These are phyloP conservation scores for Poecilia wingei DNA, from an alignment of 2,797 vertebrate species.

Conservation along the genomic window DNA sequence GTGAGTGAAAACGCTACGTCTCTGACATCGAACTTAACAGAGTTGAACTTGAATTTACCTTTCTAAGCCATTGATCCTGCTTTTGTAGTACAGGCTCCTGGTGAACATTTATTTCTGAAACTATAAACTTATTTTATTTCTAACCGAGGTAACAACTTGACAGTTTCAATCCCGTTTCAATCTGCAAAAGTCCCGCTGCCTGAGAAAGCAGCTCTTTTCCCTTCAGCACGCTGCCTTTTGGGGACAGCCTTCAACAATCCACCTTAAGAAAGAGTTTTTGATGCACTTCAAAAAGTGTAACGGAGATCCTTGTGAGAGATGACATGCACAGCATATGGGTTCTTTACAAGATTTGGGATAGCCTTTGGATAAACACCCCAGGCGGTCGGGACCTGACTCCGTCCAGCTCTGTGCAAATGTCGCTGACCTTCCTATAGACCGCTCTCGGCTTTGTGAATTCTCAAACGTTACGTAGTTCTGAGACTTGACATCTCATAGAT, in stretches of 20 bases:
- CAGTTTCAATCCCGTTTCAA: conserved; percentile 1
- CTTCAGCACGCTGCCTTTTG: background rate
- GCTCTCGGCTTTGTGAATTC: background rate
- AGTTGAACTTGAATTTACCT: background rate
- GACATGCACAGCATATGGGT: background rate
- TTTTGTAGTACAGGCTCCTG: background rate
- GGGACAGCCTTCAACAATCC: conserved; percentile 1
- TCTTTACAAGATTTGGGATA: background rate
- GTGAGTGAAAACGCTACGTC: background rate
- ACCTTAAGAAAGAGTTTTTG: background rate
- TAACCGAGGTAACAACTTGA: conserved; percentile 2
- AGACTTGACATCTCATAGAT: background rate
- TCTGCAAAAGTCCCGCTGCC: background rate
- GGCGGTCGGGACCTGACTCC: background rate
- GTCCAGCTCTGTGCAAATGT: background rate
- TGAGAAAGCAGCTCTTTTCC: conserved; percentile 1
- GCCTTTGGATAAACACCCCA: background rate
- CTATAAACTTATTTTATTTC: background rate
- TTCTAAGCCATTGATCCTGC: background rate
- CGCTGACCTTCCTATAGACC: background rate
- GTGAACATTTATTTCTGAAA: conserved; percentile 7
- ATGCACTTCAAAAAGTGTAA: background rate
- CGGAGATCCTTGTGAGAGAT: background rate
- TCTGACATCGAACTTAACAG: background rate
- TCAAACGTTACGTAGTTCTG: background rate